Conservation (phyloP, 2,797 vertebrate genomes). For the Siniperca obscura region DNA sequence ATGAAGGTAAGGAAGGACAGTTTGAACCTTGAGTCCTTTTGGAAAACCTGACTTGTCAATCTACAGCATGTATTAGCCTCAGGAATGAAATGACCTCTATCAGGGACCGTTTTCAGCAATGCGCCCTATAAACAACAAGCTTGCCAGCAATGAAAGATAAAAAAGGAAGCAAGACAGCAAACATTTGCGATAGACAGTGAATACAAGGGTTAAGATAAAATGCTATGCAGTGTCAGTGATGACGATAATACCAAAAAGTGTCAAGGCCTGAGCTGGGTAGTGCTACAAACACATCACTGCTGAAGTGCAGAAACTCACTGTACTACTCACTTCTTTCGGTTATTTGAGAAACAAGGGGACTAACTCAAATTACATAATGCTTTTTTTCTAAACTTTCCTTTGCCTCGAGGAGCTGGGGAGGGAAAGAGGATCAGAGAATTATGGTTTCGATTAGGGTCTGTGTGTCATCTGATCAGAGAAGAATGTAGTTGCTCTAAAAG, state of each 20-base stretch:
- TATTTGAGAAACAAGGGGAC: slow-evolving; percentile 11
- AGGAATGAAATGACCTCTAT: slow-evolving; percentile 7
- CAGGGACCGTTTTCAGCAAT: not conserved
- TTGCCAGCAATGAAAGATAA: not conserved
- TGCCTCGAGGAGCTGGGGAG: not conserved
- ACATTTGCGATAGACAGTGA: not conserved
- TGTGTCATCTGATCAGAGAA: slow-evolving; percentile 77
- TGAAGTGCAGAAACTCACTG: slow-evolving; percentile 23
- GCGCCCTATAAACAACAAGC: not conserved
- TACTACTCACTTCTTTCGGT: slow-evolving; percentile 25
- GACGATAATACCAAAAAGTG: not conserved
- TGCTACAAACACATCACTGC: not conserved
- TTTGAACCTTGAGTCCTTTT: slow-evolving; percentile 6
- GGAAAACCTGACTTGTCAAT: slow-evolving; percentile 5
- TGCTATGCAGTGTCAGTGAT: not conserved
- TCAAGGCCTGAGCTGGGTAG: not conserved
- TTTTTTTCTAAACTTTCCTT: slow-evolving; percentile 17
- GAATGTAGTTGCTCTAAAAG: slow-evolving; percentile 69
- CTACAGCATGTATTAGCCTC: not conserved
- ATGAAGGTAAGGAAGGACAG: slow-evolving; percentile 29
- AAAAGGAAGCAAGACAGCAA: slow-evolving; percentile 1
- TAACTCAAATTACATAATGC: slow-evolving; percentile 36
- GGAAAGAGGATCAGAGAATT: slow-evolving; percentile 43
- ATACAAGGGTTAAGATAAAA: not conserved
- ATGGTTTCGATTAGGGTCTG: slow-evolving; percentile 76